phyloP scores from a whole-genome alignment of 2,113 vertebrate genomes.

The Rhizomys pruinosus region DNA sequence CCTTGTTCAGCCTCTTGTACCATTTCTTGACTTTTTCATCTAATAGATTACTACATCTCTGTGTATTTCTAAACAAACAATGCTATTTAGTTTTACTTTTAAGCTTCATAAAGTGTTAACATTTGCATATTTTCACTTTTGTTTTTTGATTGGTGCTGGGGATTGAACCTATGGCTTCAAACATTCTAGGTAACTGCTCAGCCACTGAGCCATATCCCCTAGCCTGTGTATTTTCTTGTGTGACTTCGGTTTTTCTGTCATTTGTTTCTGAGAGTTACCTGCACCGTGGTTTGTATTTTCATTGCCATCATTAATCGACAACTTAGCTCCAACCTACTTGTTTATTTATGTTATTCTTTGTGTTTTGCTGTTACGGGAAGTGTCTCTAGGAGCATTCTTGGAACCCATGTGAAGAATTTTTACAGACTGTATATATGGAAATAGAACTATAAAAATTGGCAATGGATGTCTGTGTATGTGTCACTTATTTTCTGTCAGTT shows the following conservation, averaged over 20 bases:
- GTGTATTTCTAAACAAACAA: neutral
- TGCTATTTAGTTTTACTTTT: conserved; percentile 3
- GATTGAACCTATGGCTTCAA: neutral
- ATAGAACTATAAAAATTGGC: neutral
- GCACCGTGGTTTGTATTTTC: neutral
- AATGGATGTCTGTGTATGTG: neutral
- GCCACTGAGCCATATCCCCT: neutral
- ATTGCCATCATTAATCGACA: neutral
- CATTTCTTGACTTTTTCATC: too few relatives aligned
- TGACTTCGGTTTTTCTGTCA: conserved; percentile 29
- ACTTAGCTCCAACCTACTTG: neutral
- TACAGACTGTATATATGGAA: neutral
- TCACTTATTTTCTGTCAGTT: too few relatives aligned
- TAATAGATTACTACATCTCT: conserved; percentile 38
- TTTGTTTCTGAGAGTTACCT: neutral
- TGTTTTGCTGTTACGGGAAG: neutral
- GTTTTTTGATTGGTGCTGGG: neutral
- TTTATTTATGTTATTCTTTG: neutral
- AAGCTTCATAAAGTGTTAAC: neutral
- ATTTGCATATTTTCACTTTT: conserved; percentile 8
- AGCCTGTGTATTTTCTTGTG: neutral
- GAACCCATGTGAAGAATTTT: conserved; percentile 8
- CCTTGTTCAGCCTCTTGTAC: neutral
- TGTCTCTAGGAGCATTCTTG: too few relatives aligned
- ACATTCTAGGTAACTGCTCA: neutral